A percentile compares a stretch with the other conserved stretches of the same genome.
Evolutionary conservation across 1,140 invertebrate genomes (phyloP).

Genomic region (Leptopilina clavipes): DNA sequence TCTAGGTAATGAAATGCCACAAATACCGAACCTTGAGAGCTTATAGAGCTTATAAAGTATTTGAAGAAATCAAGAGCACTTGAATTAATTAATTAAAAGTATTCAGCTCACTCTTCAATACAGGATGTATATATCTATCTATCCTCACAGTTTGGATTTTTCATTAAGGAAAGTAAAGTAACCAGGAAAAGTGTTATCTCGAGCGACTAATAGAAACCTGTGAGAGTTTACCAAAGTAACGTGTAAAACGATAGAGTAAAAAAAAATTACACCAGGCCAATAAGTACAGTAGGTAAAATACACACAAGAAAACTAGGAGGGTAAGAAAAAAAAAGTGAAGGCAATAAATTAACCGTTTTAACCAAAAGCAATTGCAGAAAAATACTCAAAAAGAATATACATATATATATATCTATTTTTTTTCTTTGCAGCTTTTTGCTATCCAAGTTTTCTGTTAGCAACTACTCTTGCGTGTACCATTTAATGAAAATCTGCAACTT

Average conservation of each 20-base stretch:
- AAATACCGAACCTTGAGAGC: conserved; percentile 18
- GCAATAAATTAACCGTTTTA: conserved; percentile 6
- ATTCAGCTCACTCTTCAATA: conserved; percentile 18
- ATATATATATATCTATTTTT: too few relatives aligned
- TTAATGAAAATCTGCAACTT: neutral
- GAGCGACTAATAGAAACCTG: neutral
- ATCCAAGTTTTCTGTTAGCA: neutral
- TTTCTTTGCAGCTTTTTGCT: neutral
- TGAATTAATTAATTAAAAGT: conserved; percentile 23
- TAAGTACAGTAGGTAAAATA: neutral
- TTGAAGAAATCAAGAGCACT: conserved; percentile 11
- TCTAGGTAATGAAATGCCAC: neutral
- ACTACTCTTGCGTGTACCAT: neutral
- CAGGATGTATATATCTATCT: neutral
- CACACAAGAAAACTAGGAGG: neutral
- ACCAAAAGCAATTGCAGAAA: neutral
- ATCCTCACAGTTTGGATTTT: conserved; percentile 4
- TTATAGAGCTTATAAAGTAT: neutral
- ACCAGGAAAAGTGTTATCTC: conserved; percentile 17
- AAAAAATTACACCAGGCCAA: conserved; percentile 5
- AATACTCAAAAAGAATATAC: neutral
- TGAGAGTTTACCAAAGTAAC: neutral
- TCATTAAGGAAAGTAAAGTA: conserved; percentile 32
- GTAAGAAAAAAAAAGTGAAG: neutral
- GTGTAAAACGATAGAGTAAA: neutral